These are phyloP conservation scores for Geotrupes spiniger DNA, from an alignment of 2,888 invertebrate species.

Conservation along the genomic window DNA sequence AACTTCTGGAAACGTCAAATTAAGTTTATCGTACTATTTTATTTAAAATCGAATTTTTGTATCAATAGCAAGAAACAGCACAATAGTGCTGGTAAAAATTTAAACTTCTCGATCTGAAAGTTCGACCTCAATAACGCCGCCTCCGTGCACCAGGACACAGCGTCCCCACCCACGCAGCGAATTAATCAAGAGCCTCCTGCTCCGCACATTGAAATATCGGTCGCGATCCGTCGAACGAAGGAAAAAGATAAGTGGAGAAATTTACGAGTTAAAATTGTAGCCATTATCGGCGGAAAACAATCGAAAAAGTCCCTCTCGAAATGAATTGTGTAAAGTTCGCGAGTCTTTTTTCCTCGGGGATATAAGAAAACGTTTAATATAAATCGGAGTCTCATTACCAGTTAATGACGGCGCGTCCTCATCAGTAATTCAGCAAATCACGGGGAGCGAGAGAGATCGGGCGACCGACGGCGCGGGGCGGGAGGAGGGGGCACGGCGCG, in stretches of 20 bases:
- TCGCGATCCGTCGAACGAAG: too few relatives aligned
- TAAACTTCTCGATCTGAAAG: too few relatives aligned
- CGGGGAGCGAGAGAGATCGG: constrained; percentile 9
- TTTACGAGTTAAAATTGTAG: constrained; percentile 1
- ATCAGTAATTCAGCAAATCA: constrained; percentile 47
- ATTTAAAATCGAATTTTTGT: too few relatives aligned
- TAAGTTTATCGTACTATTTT: too few relatives aligned
- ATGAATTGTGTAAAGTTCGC: constrained; percentile 6
- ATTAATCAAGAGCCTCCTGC: too few relatives aligned
- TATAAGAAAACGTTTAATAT: constrained; percentile 42
- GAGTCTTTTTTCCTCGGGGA: constrained; percentile 11
- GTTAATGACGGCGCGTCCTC: constrained; percentile 45
- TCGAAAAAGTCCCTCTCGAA: constrained; percentile 7
- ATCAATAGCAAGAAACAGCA: too few relatives aligned
- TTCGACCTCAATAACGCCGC: too few relatives aligned
- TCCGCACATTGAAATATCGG: too few relatives aligned
- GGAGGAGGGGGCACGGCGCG: constrained; percentile 10
- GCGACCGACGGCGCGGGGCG: constrained; percentile 2
- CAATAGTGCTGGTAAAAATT: too few relatives aligned
- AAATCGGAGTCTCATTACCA: constrained; percentile 48
- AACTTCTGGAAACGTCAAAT: too few relatives aligned
- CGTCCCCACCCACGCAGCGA: too few relatives aligned
- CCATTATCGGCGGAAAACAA: constrained; percentile 3
- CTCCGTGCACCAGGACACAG: too few relatives aligned
- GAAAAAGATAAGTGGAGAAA: not conserved